Base-by-base conservation (phyloP, 2,797 vertebrate species). In the Setipinna tenuifilis region DNA sequence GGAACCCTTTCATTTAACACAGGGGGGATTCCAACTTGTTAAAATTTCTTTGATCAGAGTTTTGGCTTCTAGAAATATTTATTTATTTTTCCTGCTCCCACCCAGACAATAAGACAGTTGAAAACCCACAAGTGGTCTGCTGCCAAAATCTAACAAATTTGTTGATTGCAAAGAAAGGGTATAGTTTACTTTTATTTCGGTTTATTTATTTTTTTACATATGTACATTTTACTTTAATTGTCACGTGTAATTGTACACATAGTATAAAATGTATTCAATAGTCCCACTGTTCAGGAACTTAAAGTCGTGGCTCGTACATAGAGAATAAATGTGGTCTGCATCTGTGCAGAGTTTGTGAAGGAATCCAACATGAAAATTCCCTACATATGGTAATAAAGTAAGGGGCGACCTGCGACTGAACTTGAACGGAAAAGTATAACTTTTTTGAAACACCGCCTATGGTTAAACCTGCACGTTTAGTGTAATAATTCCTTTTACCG, bases 1-100 rank as follows among this genome's bases (percentile, higher is more conserved):
- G 62, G 81, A 88, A 86, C 88, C 82, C 83, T 16, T 84, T 87
- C 88, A 87, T 88, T 85, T 62, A 44, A 1, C 41, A 85, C 83
- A 82, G 83, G 82, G 54, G 84, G 78, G 84, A 85, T 86, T 84
- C 82, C 41, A 41, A 85, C 84, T 80, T 83, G 83, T 81, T 82
- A 83, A 59, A 71, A 54, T 50, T 41, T 78, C 71, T 78, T 78
- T 78, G 71, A 78, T 78, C 71, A 78, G 16, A 78, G n/a, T 6
- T 4, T 21, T 9, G 71, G 17, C 6, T 78, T 44, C 17, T 44
- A 1, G 35, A 44, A 44, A 44, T 7, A 44, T 17, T 41, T 28
- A 41, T n/a, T 78, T 21, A 17, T 44, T 44, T 44, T 21, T 7
- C 35, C 16, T 17, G 7, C 17, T 19, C 31, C 7, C 6, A 25